Percentiles rank a stretch among this genome's conserved stretches.
phyloP scores from a whole-genome alignment of 2,797 vertebrate genomes.

The Peromyscus eremicus region DNA sequence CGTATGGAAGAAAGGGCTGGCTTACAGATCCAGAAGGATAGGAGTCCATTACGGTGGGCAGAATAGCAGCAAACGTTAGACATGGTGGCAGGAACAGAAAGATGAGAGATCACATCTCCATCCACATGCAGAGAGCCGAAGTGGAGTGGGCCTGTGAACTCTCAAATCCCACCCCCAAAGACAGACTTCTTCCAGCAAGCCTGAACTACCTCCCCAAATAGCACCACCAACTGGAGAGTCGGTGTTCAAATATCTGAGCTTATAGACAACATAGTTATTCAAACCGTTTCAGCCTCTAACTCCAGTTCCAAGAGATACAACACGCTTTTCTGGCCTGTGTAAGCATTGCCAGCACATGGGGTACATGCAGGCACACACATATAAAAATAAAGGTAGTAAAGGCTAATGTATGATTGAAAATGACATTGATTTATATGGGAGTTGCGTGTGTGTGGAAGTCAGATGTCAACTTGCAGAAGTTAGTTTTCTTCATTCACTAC shows the following conservation, averaged over 20 bases:
- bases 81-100: neutral
- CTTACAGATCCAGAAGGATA: neutral
- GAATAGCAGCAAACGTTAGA: neutral
- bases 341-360: too few species aligned
- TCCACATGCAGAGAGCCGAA: neutral
- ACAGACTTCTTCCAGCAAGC: neutral
- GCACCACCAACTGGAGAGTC: neutral
- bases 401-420: too few species aligned
- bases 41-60: neutral
- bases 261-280: neutral
- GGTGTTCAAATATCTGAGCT: neutral
- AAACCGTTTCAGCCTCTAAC: neutral
- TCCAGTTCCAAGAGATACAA: neutral
- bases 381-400: too few species aligned
- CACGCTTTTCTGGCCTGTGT: too few species aligned
- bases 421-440: too few species aligned
- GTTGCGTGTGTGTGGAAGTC: too few species aligned
- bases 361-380: too few species aligned
- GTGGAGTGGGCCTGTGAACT: neutral
- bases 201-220: neutral
- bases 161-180: neutral
- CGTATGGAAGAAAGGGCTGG: neutral
- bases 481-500: neutral
- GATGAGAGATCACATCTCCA: neutral
- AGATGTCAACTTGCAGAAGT: too few species aligned